A percentile compares a stretch with the other conserved stretches of the same genome.
Conservation (phyloP, 2,113 vertebrate genomes). For the Neodon shergylaensis region DNA sequence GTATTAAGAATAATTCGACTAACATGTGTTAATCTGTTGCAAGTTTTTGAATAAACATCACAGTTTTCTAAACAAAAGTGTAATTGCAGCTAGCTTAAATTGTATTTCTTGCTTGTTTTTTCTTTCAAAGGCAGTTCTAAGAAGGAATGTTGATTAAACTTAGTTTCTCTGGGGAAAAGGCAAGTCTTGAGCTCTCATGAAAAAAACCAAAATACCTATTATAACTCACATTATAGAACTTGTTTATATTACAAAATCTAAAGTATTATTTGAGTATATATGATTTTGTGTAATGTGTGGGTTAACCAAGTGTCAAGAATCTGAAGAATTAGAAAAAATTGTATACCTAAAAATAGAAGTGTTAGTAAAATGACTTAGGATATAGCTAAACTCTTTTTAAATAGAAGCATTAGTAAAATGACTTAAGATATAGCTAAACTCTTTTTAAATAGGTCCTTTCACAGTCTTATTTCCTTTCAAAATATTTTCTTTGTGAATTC, state of each 20-base stretch:
- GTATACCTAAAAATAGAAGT: slow-evolving; percentile 29
- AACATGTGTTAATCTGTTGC: neutral
- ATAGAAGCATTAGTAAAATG: slow-evolving; percentile 29
- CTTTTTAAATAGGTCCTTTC: slow-evolving; percentile 19
- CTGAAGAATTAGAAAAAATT: slow-evolving; percentile 9
- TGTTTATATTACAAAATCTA: slow-evolving; percentile 25
- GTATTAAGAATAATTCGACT: neutral
- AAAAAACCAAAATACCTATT: neutral
- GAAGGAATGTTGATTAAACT: slow-evolving; percentile 23
- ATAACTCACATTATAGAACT: slow-evolving; percentile 44
- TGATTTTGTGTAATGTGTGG: neutral
- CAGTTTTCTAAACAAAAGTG: slow-evolving; percentile 1
- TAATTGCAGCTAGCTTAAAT: neutral
- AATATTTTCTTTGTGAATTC: slow-evolving; percentile 35
- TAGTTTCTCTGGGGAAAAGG: neutral
- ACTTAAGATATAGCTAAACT: neutral
- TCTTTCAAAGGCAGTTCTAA: neutral
- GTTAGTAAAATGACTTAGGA: neutral
- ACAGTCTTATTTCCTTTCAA: slow-evolving; percentile 6
- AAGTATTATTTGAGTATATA: neutral
- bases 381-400: slow-evolving; percentile 10
- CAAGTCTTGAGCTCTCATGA: neutral
- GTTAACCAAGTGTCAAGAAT: slow-evolving; percentile 32
- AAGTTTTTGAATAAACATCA: slow-evolving; percentile 14
- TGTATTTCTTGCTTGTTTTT: slow-evolving; percentile 7